phyloP scores from a whole-genome alignment of 2,113 vertebrate genomes.

The Arvicanthis niloticus region DNA sequence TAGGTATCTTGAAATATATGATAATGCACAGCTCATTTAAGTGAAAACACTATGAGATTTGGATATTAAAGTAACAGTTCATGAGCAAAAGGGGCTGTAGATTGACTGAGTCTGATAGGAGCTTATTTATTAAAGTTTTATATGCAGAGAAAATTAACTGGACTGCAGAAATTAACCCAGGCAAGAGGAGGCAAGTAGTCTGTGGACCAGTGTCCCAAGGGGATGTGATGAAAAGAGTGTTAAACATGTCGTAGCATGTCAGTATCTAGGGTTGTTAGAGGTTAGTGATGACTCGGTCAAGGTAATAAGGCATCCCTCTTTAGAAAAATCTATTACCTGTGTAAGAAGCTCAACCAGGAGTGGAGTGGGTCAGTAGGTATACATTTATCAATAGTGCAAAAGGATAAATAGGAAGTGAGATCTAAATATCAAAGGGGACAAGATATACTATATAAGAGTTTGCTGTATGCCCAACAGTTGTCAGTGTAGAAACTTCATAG shows the following conservation, averaged over 20 bases:
- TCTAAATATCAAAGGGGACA: not conserved
- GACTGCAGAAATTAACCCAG: not conserved
- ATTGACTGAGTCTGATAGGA: not conserved
- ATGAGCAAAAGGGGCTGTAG: rapidly evolving
- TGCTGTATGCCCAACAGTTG: not conserved
- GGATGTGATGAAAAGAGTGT: not conserved
- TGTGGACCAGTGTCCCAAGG: not conserved
- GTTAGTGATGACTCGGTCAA: not conserved
- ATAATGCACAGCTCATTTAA: not conserved
- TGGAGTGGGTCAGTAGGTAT: not conserved
- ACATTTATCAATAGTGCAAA: not conserved
- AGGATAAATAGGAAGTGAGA: not conserved
- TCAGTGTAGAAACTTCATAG: not conserved
- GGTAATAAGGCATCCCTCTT: not conserved
- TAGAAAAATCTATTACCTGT: not conserved
- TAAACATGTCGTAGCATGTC: not conserved
- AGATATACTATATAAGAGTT: not conserved
- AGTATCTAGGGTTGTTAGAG: not conserved
- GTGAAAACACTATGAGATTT: not conserved
- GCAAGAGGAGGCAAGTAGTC: not conserved
- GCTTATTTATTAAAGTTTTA: not conserved
- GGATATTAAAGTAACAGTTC: not conserved
- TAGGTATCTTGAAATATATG: not conserved
- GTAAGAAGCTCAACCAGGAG: not conserved
- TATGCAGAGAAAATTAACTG: not conserved